Conservation (phyloP, 2,113 vertebrate species). For the Calidris pygmaea region DNA sequence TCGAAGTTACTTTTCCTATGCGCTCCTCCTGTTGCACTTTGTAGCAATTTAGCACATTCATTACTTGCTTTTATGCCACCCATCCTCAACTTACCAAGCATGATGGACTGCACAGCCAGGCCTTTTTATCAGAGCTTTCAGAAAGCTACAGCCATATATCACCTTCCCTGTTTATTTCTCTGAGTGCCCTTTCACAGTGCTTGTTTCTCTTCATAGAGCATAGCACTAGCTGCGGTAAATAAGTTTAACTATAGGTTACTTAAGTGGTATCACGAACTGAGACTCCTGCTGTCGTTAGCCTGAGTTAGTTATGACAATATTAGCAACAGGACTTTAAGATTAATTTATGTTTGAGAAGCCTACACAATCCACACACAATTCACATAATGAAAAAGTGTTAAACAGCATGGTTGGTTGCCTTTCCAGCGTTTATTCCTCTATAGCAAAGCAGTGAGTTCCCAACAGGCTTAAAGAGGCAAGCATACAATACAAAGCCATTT, state of each 20-base stretch:
- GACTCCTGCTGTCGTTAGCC: not conserved
- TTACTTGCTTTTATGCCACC: not conserved
- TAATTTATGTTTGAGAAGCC: conserved; percentile 4
- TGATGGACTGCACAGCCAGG: not conserved
- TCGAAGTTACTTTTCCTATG: not conserved
- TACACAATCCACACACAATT: not conserved
- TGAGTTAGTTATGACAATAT: not conserved
- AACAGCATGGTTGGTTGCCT: not conserved
- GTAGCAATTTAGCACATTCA: not conserved
- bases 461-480: conserved; percentile 9
- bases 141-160: not conserved
- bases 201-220: not conserved
- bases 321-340: not conserved
- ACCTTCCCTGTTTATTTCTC: not conserved
- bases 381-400: not conserved
- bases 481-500: not conserved
- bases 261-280: not conserved
- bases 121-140: not conserved
- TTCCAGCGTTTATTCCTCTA: not conserved
- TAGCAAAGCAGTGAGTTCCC: not conserved
- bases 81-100: not conserved
- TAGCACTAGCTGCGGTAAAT: not conserved
- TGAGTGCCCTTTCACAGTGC: not conserved
- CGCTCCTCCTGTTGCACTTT: not conserved
- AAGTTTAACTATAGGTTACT: not conserved